Evolutionary conservation across 1,140 invertebrate genomes (phyloP).

Genomic region (Physella acuta): DNA sequence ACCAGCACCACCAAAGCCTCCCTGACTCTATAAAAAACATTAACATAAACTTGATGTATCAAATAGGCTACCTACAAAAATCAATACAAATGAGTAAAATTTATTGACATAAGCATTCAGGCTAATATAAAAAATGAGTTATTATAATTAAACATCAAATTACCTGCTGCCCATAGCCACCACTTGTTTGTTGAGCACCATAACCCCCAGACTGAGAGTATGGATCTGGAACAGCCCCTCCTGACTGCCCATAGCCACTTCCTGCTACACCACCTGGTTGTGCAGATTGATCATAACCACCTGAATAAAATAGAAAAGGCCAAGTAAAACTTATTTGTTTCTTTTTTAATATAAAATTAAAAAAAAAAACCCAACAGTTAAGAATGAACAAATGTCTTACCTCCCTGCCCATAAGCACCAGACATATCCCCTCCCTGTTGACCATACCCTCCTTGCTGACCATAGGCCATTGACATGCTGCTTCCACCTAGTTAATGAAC

Average conservation of each 20-base stretch:
- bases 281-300: conserved; percentile 11
- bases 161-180: conserved; percentile 2
- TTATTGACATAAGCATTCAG: background rate
- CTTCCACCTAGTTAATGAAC: background rate
- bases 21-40: conserved; percentile 3
- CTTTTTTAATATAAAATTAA: background rate
- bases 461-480: background rate
- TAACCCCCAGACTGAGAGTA: conserved; percentile 18
- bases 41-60: background rate
- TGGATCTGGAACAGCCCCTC: conserved; percentile 1
- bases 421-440: background rate
- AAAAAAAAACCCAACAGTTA: background rate
- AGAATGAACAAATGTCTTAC: background rate
- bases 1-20: conserved; percentile 7
- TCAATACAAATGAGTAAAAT: background rate
- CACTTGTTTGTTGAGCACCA: background rate
- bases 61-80: background rate
- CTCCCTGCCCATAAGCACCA: conserved; percentile 14
- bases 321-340: background rate
- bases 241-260: conserved; percentile 1
- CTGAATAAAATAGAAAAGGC: background rate
- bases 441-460: conserved; percentile 7
- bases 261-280: background rate
- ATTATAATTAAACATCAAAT: background rate
- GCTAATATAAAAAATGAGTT: background rate